A percentile compares a stretch with the other conserved stretches of the same genome.
phyloP scores from a whole-genome alignment of 2,888 invertebrate species.

The Oligia fasciuncula region DNA sequence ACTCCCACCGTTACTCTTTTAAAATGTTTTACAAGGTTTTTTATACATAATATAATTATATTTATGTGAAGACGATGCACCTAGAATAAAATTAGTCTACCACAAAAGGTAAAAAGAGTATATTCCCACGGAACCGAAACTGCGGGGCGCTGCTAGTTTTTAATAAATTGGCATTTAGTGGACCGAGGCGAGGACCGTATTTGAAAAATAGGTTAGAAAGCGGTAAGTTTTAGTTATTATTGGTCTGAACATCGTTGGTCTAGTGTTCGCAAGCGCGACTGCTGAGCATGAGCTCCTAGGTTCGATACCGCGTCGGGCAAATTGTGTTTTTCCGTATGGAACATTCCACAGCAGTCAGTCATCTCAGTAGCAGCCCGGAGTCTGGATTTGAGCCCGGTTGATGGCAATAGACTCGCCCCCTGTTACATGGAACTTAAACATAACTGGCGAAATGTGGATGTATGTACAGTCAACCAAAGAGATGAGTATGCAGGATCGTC shows the following conservation, averaged over 20 bases:
- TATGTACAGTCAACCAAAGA: background rate
- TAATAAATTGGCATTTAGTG: conserved; percentile 39
- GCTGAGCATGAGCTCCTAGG: background rate
- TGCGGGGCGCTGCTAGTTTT: background rate
- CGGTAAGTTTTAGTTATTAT: background rate
- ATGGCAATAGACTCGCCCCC: background rate
- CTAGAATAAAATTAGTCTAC: no score
- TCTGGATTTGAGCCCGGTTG: background rate
- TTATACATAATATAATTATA: no score
- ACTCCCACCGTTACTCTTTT: no score
- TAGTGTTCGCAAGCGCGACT: background rate
- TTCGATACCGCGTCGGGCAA: background rate
- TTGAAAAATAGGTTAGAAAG: conserved; percentile 13
- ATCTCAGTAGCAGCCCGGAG: background rate
- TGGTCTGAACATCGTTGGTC: background rate
- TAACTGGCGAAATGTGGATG: background rate
- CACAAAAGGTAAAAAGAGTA: no score
- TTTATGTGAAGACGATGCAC: no score
- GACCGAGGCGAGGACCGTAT: background rate
- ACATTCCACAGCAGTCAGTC: background rate
- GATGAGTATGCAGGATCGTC: no score
- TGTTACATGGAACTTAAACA: background rate
- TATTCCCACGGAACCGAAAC: no score
- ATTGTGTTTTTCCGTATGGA: background rate
- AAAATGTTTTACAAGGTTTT: no score